Evolutionary conservation across 2,113 vertebrate genomes (phyloP).

Genomic region (Poicephalus gulielmi): DNA sequence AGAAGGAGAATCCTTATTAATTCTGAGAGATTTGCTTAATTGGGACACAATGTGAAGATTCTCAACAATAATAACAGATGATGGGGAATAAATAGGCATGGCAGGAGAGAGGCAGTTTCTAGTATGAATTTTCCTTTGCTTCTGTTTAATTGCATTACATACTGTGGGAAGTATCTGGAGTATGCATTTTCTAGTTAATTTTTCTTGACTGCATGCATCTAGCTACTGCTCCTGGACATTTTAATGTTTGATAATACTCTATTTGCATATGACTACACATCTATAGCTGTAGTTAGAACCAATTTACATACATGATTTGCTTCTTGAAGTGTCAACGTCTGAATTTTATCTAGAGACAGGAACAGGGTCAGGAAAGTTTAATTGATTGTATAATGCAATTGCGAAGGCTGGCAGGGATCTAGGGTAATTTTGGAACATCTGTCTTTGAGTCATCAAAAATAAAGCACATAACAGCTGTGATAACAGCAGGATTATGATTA

Average conservation of each 20-base stretch:
- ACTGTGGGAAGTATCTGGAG: conserved; percentile 28
- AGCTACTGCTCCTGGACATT: conserved; percentile 39
- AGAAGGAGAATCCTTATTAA: conserved; percentile 44
- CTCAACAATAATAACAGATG: conserved; percentile 22
- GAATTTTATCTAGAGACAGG: conserved; percentile 55
- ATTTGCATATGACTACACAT: conserved; percentile 53
- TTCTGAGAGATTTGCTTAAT: conserved; percentile 58
- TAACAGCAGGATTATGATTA: conserved; percentile 55
- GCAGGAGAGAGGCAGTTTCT: conserved; percentile 36
- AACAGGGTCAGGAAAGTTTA: conserved; percentile 55
- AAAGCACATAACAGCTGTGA: conserved; percentile 55
- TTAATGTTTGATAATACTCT: conserved; percentile 10
- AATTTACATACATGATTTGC: conserved; percentile 60
- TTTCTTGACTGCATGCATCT: conserved; percentile 32
- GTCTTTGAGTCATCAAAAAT: conserved; percentile 57
- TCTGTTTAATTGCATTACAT: conserved; percentile 40
- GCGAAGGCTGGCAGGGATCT: conserved; percentile 54
- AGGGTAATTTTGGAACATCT: conserved; percentile 66
- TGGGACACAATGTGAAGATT: conserved; percentile 18
- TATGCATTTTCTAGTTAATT: not conserved
- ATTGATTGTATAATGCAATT: conserved; percentile 66
- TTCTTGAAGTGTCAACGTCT: conserved; percentile 49
- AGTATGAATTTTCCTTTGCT: conserved; percentile 32
- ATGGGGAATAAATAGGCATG: conserved; percentile 39
- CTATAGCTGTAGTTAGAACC: conserved; percentile 56